A percentile compares a stretch with the other conserved stretches of the same genome.
Evolutionary conservation across 2,888 invertebrate genomes (phyloP).

Genomic region (Leptinotarsa haldemani): DNA sequence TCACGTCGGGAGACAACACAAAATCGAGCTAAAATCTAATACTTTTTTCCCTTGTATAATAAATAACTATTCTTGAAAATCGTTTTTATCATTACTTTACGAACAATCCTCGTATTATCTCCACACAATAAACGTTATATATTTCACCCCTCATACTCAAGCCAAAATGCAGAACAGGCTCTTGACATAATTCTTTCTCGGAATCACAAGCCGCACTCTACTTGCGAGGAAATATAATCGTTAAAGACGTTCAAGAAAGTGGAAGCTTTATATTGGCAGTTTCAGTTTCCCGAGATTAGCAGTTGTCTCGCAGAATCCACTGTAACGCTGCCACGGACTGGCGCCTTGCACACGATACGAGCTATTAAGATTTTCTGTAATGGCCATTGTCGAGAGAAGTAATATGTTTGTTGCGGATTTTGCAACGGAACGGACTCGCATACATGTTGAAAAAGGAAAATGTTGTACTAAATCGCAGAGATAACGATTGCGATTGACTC

Average conservation of each 20-base stretch:
- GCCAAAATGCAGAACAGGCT: neutral
- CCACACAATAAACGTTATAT: too few relatives aligned
- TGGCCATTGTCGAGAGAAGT: conserved; percentile 17
- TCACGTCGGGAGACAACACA: too few relatives aligned
- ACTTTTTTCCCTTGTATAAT: too few relatives aligned
- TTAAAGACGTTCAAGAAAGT: conserved; percentile 31
- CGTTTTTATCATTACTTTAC: too few relatives aligned
- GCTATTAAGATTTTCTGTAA: conserved; percentile 13
- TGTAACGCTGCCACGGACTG: conserved; percentile 24
- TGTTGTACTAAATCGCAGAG: neutral
- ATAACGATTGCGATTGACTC: neutral
- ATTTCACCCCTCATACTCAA: neutral
- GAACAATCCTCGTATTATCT: too few relatives aligned
- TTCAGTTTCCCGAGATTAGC: conserved; percentile 33
- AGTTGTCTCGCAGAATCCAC: conserved; percentile 32
- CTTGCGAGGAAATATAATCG: conserved; percentile 22
- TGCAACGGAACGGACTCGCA: neutral
- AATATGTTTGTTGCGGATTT: conserved; percentile 18
- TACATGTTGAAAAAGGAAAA: conserved; percentile 1
- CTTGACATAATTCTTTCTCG: neutral
- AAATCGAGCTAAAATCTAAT: too few relatives aligned
- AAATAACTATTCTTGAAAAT: too few relatives aligned
- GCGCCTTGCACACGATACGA: conserved; percentile 28
- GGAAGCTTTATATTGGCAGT: conserved; percentile 36
- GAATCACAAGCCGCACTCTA: conserved; percentile 16